Percentiles rank a stretch among this genome's conserved stretches.
Conservation (phyloP, 2,797 vertebrate species). For the Syngnathus acus region DNA sequence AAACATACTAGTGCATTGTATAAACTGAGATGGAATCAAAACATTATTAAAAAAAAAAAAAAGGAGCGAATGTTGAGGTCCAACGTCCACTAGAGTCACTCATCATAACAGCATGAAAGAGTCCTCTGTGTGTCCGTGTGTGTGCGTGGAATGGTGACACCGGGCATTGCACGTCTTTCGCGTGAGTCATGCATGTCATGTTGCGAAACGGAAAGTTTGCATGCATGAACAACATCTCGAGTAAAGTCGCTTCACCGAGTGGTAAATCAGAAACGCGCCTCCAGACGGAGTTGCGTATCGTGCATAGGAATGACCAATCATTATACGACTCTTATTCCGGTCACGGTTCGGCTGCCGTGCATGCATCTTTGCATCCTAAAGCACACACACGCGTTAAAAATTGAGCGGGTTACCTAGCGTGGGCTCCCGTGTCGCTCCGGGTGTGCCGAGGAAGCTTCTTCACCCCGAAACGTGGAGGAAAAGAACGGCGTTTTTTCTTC, state of each 20-base stretch:
- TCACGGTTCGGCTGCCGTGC: conserved; percentile 54
- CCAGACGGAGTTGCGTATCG: background rate
- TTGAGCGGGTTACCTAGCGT: background rate
- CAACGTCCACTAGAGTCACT: background rate
- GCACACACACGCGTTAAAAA: conserved; percentile 5
- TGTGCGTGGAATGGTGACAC: conserved; percentile 5
- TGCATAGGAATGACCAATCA: conserved; percentile 17
- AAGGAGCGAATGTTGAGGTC: background rate
- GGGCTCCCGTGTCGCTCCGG: background rate
- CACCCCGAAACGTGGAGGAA: conserved; percentile 8
- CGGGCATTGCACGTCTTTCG: conserved; percentile 35
- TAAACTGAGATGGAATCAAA: background rate
- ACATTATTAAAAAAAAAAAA: background rate
- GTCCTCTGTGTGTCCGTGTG: conserved; percentile 39
- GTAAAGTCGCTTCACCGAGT: background rate
- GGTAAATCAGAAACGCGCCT: background rate
- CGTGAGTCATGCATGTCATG: conserved; percentile 58
- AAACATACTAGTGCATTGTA: too few species aligned
- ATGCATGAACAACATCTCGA: conserved; percentile 8
- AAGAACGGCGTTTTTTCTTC: conserved; percentile 5
- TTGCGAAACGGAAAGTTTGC: conserved; percentile 52
- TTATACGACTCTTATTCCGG: conserved; percentile 53
- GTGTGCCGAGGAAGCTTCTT: conserved; percentile 32
- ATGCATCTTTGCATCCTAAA: conserved; percentile 38
- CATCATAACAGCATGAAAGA: conserved; percentile 48